Conservation (phyloP, 2,888 invertebrate species). For the Tenthredo scrophulariae region DNA sequence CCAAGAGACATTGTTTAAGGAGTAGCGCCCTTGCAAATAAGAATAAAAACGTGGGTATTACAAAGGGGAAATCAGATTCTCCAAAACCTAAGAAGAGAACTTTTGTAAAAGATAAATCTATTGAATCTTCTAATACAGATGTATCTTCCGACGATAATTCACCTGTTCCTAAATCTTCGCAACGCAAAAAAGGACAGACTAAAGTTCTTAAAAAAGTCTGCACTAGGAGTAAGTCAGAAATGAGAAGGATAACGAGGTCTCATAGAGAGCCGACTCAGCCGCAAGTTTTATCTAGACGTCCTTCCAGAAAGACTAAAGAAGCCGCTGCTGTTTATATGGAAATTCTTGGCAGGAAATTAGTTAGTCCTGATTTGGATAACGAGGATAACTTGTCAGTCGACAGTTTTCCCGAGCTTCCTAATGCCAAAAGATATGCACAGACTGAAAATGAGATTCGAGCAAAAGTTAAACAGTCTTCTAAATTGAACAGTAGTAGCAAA, state of each 20-base stretch:
- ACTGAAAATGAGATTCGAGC: slow-evolving; percentile 82
- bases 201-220: slow-evolving; percentile 67
- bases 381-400: slow-evolving; percentile 84
- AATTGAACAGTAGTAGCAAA: slow-evolving; percentile 36
- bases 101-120: slow-evolving; percentile 60
- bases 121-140: slow-evolving; percentile 62
- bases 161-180: slow-evolving; percentile 61
- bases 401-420: slow-evolving; percentile 85
- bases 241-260: slow-evolving; percentile 74
- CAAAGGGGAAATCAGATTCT: slow-evolving; percentile 62
- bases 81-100: slow-evolving; percentile 66
- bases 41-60: slow-evolving; percentile 55
- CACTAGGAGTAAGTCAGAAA: slow-evolving; percentile 72
- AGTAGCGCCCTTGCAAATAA: slow-evolving; percentile 65
- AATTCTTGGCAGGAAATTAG: slow-evolving; percentile 85
- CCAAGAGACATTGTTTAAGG: slow-evolving; percentile 70
- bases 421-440: slow-evolving; percentile 82
- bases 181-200: slow-evolving; percentile 60
- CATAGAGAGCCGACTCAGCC: slow-evolving; percentile 60
- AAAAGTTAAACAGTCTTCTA: slow-evolving; percentile 72
- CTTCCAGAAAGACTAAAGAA: slow-evolving; percentile 87
- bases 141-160: slow-evolving; percentile 59
- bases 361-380: slow-evolving; percentile 82
- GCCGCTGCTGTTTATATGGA: slow-evolving; percentile 88
- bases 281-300: slow-evolving; percentile 76